Base-by-base conservation (phyloP, 2,797 vertebrate species). In the Tolypeutes matacus region DNA sequence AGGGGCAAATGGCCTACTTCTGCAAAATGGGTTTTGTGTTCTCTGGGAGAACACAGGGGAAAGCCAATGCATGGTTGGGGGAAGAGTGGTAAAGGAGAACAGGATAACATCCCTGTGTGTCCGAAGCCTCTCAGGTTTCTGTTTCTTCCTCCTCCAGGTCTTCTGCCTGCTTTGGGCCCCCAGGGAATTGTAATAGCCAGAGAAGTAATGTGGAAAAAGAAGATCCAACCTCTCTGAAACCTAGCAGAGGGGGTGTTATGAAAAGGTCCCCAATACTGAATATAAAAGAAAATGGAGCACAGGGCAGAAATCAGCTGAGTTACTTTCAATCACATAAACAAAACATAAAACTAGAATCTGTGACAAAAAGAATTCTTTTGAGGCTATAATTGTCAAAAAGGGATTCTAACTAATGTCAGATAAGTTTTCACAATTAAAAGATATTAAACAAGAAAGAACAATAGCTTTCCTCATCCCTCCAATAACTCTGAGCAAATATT, bases 121-220 rank as follows among this genome's bases (percentile, higher is more conserved):
- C 64, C 64, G 67, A 46, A 64, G 27, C n/a, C 31, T 92, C 95
- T 96, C 86, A 0, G 69, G 80, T 96, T 96, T 95, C 96, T 23
- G 27, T n/a, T 93, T 49, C 82, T 96, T 96, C 95, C 93, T 90
- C 92, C 81, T 80, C 53, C 46, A 67, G 65, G 42, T 36, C 81
- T 89, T 83, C 65, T 80, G 85, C 72, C 76, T 49, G 58, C 78
- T 70, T 49, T 60, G 15, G 46, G 76, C n/a, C 73, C 64, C 69
- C 20, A n/a, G 94, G 75, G 95, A 83, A 96, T 92, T 31, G 84
- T 7, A 78, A 72, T 0, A 80, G 86, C 69, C 92, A 95, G 73
- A 91, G 58, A 89, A 86, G 49, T 21, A 42, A 73, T 5, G 58
- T 27, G 39, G 64, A n/a, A 73, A 88, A 88, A 92, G 78, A 93